Evolutionary conservation across 2,888 invertebrate genomes (phyloP).

Genomic region (Erebia epiphron): DNA sequence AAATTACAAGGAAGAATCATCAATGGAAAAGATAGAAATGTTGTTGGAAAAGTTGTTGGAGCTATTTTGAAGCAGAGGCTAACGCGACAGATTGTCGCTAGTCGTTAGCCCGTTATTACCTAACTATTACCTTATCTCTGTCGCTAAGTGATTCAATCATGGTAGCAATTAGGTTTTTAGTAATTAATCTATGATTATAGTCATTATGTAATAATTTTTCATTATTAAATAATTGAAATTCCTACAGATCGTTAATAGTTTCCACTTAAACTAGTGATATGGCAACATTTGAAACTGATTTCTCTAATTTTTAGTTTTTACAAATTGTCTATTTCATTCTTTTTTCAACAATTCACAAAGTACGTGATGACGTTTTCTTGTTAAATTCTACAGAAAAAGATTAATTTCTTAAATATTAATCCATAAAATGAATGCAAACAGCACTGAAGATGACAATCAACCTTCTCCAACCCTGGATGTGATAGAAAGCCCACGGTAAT

Average conservation of each 20-base stretch:
- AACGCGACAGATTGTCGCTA: no score
- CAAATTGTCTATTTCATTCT: conserved; percentile 37
- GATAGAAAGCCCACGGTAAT: conserved; percentile 66
- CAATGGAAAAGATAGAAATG: no score
- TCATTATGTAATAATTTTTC: no score
- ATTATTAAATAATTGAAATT: not conserved
- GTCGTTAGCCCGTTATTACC: no score
- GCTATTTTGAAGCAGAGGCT: no score
- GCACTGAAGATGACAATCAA: conserved; percentile 54
- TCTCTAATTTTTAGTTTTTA: conserved; percentile 16
- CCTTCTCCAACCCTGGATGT: conserved; percentile 52
- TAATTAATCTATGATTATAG: no score
- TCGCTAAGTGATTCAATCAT: no score
- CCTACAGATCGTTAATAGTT: not conserved
- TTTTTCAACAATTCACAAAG: conserved; percentile 35
- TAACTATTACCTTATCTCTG: no score
- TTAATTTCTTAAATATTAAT: conserved; percentile 16
- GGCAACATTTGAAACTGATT: conserved; percentile 14
- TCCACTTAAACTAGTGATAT: not conserved
- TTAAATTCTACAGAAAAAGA: conserved; percentile 22
- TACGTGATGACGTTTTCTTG: conserved; percentile 42
- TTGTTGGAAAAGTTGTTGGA: no score
- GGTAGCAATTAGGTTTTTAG: no score
- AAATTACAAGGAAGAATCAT: no score
- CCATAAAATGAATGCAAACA: conserved; percentile 57